Conservation (phyloP, 2,113 vertebrate species). For the Rhinogobius similis region DNA sequence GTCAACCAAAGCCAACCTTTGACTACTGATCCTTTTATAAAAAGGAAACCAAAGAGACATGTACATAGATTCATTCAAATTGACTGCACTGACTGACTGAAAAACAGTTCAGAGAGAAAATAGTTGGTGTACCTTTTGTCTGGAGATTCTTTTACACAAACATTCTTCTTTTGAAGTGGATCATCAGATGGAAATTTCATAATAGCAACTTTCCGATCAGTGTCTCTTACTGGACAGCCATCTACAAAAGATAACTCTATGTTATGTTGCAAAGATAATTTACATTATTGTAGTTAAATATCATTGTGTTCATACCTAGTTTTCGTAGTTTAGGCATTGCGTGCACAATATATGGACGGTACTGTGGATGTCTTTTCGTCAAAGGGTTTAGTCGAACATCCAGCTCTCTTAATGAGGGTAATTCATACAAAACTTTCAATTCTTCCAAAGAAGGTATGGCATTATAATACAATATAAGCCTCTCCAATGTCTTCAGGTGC, state of each 20-base stretch:
- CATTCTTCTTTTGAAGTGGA: conserved; percentile 39
- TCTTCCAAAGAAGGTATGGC: conserved; percentile 77
- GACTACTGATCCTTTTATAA: conserved; percentile 57
- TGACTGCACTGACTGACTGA: too few relatives aligned
- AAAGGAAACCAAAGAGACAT: not conserved
- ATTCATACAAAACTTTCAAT: conserved; percentile 69
- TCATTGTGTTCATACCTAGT: conserved; percentile 65
- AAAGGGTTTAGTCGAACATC: conserved; percentile 84
- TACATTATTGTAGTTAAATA: not conserved
- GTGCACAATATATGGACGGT: conserved; percentile 78
- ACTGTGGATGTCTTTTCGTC: conserved; percentile 70
- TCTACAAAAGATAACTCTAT: conserved; percentile 55
- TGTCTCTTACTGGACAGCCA: conserved; percentile 75
- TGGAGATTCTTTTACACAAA: conserved; percentile 24
- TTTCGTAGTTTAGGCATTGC: conserved; percentile 76
- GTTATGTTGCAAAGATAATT: not conserved
- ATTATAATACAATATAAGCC: conserved; percentile 84
- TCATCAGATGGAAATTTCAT: conserved; percentile 75
- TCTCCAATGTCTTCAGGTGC: conserved; percentile 76
- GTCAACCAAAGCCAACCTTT: conserved; percentile 64
- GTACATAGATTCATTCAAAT: not conserved
- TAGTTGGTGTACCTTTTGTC: conserved; percentile 43
- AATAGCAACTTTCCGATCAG: conserved; percentile 74
- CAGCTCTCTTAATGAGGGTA: conserved; percentile 73
- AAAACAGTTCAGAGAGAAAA: not conserved